phyloP scores from a whole-genome alignment of 2,888 invertebrate species.

The Sthenelais limicola region DNA sequence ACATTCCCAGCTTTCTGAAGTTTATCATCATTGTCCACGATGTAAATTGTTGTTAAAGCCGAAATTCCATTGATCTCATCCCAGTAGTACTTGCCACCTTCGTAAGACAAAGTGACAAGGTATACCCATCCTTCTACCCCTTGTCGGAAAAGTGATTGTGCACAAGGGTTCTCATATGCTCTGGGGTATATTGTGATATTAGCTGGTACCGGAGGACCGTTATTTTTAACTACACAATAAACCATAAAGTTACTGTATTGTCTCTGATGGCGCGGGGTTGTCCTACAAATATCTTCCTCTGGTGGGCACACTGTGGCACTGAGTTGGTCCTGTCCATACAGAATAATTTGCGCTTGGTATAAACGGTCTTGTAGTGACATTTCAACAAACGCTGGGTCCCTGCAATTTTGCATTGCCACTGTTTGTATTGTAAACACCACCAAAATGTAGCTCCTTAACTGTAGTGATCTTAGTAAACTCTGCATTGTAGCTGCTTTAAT shows the following conservation, averaged over 20 bases:
- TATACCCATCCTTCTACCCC: slow-evolving; percentile 22
- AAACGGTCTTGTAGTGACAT: slow-evolving; percentile 21
- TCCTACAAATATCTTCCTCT: neutral
- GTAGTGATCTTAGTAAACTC: too few species aligned
- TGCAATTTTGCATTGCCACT: slow-evolving; percentile 4
- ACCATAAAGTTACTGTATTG: slow-evolving; percentile 27
- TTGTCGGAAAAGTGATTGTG: neutral
- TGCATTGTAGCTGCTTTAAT: too few species aligned
- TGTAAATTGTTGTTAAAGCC: slow-evolving; percentile 11
- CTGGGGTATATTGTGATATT: slow-evolving; percentile 22
- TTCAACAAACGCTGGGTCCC: slow-evolving; percentile 3
- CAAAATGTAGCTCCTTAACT: too few species aligned
- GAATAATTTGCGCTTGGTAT: slow-evolving; percentile 27
- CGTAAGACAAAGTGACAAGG: slow-evolving; percentile 4
- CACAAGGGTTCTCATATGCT: neutral
- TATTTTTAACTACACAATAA: slow-evolving; percentile 23
- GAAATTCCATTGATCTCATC: slow-evolving; percentile 24
- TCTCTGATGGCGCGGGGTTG: neutral
- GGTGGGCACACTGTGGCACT: neutral
- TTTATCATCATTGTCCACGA: slow-evolving; percentile 14
- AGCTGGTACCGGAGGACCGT: neutral
- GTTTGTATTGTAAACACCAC: neutral
- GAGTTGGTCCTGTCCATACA: slow-evolving; percentile 3
- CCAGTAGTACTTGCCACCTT: slow-evolving; percentile 13
- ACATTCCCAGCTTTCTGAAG: neutral